A percentile compares a stretch with the other conserved stretches of the same genome.
These are phyloP conservation scores for Dolichomitus sp. DNA, from an alignment of 2,888 invertebrate genomes.

Conservation along the genomic window DNA sequence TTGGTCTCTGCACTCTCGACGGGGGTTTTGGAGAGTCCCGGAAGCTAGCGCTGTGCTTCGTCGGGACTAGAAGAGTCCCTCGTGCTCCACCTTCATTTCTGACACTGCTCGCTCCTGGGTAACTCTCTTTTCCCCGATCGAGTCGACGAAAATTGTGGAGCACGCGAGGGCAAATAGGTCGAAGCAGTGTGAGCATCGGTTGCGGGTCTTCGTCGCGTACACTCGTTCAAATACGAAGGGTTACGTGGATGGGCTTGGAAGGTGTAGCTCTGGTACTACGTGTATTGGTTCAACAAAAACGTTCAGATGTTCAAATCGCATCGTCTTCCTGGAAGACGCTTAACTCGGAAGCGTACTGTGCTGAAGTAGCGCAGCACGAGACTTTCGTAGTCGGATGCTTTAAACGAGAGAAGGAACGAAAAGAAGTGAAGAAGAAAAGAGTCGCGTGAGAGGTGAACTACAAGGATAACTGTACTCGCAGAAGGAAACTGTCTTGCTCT, in stretches of 20 bases:
- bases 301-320: conserved; percentile 12
- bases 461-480: conserved; percentile 1
- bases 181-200: conserved; percentile 24
- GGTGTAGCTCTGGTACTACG: conserved; percentile 12
- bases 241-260: background rate
- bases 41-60: conserved; percentile 26
- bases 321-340: conserved; percentile 7
- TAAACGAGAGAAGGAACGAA: background rate
- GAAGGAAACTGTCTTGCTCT: background rate
- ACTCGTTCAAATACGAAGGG: conserved; percentile 10
- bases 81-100: conserved; percentile 12
- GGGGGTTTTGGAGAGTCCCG: conserved; percentile 29
- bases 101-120: conserved; percentile 5
- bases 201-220: background rate
- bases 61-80: conserved; percentile 19
- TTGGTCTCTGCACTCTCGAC: conserved; percentile 44
- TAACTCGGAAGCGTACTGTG: conserved; percentile 2
- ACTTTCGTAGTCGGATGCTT: background rate
- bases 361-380: conserved; percentile 1
- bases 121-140: conserved; percentile 45
- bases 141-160: conserved; percentile 47
- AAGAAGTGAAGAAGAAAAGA: background rate
- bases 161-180: conserved; percentile 31
- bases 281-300: conserved; percentile 48
- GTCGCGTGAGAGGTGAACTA: background rate